Percentiles rank a stretch among this genome's conserved stretches.
phyloP scores from a whole-genome alignment of 2,797 vertebrate genomes.

The Alectoris magna region DNA sequence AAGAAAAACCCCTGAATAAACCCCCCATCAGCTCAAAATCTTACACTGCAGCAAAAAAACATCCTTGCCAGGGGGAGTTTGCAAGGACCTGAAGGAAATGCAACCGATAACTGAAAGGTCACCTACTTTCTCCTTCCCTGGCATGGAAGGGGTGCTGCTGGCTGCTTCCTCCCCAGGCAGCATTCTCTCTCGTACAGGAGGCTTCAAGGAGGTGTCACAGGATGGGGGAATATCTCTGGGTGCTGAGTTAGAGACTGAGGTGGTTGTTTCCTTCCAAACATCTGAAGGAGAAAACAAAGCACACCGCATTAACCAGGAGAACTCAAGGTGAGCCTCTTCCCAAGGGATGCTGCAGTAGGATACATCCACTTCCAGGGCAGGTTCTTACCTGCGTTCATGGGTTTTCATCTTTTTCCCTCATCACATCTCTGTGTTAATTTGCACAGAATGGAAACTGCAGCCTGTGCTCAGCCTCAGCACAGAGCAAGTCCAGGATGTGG shows the following conservation, averaged over 20 bases:
- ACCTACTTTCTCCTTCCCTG: neutral
- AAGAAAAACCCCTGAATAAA: neutral
- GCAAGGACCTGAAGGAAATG: neutral
- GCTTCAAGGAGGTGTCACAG: neutral
- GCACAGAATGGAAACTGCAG: neutral
- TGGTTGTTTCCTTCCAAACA: rapidly evolving
- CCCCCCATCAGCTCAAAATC: neutral
- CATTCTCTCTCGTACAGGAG: neutral
- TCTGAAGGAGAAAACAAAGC: neutral
- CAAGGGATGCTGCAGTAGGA: neutral
- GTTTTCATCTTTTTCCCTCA: neutral
- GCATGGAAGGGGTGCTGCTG: rapidly evolving
- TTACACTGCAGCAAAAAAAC: neutral
- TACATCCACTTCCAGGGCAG: neutral
- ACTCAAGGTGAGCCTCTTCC: neutral
- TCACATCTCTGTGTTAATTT: neutral
- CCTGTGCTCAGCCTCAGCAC: neutral
- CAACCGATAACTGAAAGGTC: neutral
- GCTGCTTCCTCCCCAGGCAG: rapidly evolving
- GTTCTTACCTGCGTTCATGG: neutral
- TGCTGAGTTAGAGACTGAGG: rapidly evolving
- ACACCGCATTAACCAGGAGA: rapidly evolving
- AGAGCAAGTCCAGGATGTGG: neutral
- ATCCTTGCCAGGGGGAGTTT: rapidly evolving
- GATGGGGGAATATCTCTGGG: neutral